These are phyloP conservation scores for Brienomyrus longianalis DNA, from an alignment of 2,113 vertebrate species.

Conservation along the genomic window DNA sequence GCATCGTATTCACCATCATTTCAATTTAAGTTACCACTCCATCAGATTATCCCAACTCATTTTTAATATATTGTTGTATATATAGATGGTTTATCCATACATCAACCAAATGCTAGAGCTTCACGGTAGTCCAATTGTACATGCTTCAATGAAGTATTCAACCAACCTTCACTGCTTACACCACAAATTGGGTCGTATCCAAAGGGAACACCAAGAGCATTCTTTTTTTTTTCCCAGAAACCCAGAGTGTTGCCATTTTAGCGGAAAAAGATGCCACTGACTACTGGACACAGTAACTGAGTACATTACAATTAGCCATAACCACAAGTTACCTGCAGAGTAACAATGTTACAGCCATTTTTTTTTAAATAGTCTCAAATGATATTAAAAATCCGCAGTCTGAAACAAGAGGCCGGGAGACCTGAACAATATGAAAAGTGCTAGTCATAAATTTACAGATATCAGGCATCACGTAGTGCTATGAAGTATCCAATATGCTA, in stretches of 20 bases:
- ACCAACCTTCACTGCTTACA: constrained; percentile 73
- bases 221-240: constrained; percentile 58
- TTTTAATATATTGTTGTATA: constrained; percentile 84
- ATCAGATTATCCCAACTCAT: constrained; percentile 25
- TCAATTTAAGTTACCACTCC: constrained; percentile 16
- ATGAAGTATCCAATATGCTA: constrained; percentile 98
- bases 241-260: constrained; percentile 72
- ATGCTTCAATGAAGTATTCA: constrained; percentile 74
- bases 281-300: constrained; percentile 62
- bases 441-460: constrained; percentile 98
- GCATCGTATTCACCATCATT: background rate
- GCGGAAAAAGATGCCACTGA: constrained; percentile 76
- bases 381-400: constrained; percentile 90
- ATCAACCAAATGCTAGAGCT: constrained; percentile 79
- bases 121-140: constrained; percentile 74
- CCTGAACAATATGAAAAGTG: constrained; percentile 99
- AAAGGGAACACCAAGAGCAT: constrained; percentile 76
- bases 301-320: constrained; percentile 82
- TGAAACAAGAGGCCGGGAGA: constrained; percentile 98
- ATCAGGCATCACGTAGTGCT: constrained; percentile 95
- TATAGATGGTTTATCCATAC: constrained; percentile 84
- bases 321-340: constrained; percentile 72
- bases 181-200: constrained; percentile 66
- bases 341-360: constrained; percentile 72
- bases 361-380: constrained; percentile 78